A percentile compares a stretch with the other conserved stretches of the same genome.
These are phyloP conservation scores for Serranus cabrilla DNA, from an alignment of 2,797 vertebrate genomes.

Conservation along the genomic window DNA sequence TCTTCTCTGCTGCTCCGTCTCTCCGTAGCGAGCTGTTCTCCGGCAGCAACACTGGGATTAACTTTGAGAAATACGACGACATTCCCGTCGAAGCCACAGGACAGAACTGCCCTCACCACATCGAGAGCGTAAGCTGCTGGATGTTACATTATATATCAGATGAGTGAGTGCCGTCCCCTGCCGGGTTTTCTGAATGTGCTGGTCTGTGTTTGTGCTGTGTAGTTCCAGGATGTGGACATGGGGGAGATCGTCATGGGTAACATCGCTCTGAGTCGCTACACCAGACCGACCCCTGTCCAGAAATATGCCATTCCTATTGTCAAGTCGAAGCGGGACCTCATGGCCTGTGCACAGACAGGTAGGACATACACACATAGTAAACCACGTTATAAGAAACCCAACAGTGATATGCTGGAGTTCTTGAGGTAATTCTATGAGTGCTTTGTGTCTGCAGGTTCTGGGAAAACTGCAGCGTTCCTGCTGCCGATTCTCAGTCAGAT, in stretches of 20 bases:
- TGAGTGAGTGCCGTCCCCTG: neutral
- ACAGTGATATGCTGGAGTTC: neutral
- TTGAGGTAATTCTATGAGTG: neutral
- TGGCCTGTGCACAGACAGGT: slow-evolving; percentile 99
- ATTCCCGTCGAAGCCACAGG: slow-evolving; percentile 99
- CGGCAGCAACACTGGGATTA: slow-evolving; percentile 96
- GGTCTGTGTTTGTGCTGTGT: slow-evolving; percentile 43
- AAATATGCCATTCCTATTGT: slow-evolving; percentile 98
- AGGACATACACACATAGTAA: slow-evolving; percentile 2
- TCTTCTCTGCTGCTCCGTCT: too few species aligned
- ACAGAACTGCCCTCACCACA: slow-evolving; percentile 94
- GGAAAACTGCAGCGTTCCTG: slow-evolving; percentile 96
- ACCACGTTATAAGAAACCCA: neutral
- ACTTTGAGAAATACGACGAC: slow-evolving; percentile 99
- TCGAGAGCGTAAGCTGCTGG: slow-evolving; percentile 91
- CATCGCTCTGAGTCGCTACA: slow-evolving; percentile 93
- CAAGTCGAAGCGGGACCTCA: slow-evolving; percentile 96
- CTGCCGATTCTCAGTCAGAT: slow-evolving; percentile 96
- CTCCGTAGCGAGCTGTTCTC: slow-evolving; percentile 92
- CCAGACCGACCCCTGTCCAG: slow-evolving; percentile 96
- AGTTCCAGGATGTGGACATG: slow-evolving; percentile 98
- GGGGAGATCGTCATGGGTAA: slow-evolving; percentile 98
- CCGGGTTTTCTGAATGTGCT: neutral
- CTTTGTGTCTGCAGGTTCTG: slow-evolving; percentile 88
- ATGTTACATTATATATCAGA: neutral